phyloP scores from a whole-genome alignment of 1,140 invertebrate genomes.

The Orius insidiosus region DNA sequence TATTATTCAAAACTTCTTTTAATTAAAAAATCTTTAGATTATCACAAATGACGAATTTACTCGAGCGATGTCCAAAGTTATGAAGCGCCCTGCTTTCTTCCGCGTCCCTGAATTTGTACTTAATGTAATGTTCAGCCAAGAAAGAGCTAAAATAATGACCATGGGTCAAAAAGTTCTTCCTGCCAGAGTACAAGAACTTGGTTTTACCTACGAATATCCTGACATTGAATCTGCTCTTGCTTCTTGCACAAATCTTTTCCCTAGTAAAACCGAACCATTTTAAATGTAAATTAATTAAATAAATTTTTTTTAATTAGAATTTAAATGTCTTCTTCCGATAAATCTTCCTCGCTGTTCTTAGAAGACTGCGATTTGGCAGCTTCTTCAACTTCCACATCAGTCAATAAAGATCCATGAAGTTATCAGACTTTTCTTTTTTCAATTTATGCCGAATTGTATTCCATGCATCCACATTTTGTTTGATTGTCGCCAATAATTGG shows the following conservation, averaged over 20 bases:
- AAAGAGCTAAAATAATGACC: constrained; percentile 70
- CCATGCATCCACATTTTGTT: too few species aligned
- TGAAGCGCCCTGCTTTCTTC: constrained; percentile 60
- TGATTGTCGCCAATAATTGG: too few species aligned
- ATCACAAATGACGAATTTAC: constrained; percentile 75
- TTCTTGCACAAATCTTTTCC: constrained; percentile 21
- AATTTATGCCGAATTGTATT: too few species aligned
- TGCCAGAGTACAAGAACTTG: constrained; percentile 51
- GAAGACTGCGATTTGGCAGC: too few species aligned
- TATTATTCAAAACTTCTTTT: constrained; percentile 7
- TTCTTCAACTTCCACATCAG: too few species aligned
- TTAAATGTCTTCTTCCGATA: too few species aligned
- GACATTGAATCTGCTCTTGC: constrained; percentile 41
- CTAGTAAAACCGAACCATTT: constrained; percentile 11
- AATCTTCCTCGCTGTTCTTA: too few species aligned
- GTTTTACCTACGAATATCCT: constrained; percentile 59
- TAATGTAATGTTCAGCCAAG: constrained; percentile 53
- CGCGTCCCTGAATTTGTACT: constrained; percentile 56
- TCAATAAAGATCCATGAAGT: too few species aligned
- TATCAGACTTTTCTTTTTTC: too few species aligned
- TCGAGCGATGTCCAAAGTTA: constrained; percentile 55
- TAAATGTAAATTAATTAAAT: neutral
- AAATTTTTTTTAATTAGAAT: too few species aligned
- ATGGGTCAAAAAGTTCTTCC: constrained; percentile 78
- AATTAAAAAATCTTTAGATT: too few species aligned